Evolutionary conservation across 2,113 vertebrate genomes (phyloP), one percentile per base, ranked within the genome.

Genomic region (Abramis brama): DNA sequence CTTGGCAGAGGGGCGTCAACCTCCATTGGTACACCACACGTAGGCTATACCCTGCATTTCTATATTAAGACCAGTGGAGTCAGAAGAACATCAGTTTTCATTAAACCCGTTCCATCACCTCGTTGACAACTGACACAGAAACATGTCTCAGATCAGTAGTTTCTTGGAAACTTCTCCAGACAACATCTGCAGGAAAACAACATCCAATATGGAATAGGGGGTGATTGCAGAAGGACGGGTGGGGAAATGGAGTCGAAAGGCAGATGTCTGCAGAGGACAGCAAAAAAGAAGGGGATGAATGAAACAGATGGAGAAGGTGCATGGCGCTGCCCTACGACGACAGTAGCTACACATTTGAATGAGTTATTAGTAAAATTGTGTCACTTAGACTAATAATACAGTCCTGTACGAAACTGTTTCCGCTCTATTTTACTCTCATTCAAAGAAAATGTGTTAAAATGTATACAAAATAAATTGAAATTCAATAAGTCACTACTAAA

Each of bases 241-340:
- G 70, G 47, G 82, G 36, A 86, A 81, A 84, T 47, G 39, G 66
- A 59, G 55, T 76, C 50, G 68, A 82, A 71, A 86, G 36, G 68
- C 55, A 74, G 88, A 60, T 79, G 52, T 84, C 81, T 83, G 50
- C 50, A 52, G 55, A 81, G 60, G 30, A 55, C 52, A 73, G 64
- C 25, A 43, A 64, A 45, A 79, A 85, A 77, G 55, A 21, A 81
- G 8, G 13, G 19, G 57, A 82, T 74, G 47, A 75, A 86, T 43
- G 71, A 85, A 66, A 73, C 50, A 88, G 27, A 68, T 62, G 5
- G 64, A 50, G 39, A 84, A 50, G 47, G 45, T 80, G 43, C 45
- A 85, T 27, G 87, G 25, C 33, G 7, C 62, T 77, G 78, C 50
- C 83, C 39, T 57, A 71, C n/a, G 57, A 15, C 4, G 21, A 30